Percentiles rank a stretch among this genome's conserved stretches.
phyloP scores from a whole-genome alignment of 2,888 invertebrate species.

The Phyllotreta cruciferae region DNA sequence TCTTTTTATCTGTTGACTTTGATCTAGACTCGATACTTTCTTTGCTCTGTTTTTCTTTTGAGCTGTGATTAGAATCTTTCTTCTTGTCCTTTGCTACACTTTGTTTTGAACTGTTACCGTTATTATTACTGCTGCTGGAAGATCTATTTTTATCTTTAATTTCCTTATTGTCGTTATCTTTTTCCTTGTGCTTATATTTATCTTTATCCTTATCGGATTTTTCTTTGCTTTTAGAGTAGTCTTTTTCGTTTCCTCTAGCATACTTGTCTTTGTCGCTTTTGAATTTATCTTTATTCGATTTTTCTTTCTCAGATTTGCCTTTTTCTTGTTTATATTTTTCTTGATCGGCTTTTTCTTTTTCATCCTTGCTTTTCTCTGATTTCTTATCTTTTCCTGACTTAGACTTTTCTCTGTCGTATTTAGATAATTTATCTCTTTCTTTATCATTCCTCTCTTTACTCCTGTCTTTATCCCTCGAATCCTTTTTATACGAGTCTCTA shows the following conservation, averaged over 20 bases:
- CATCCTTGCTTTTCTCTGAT: slow-evolving; percentile 24
- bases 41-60: slow-evolving; percentile 4
- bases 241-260: slow-evolving; percentile 2
- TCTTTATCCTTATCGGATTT: slow-evolving; percentile 35
- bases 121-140: slow-evolving; percentile 37
- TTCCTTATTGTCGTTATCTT: slow-evolving; percentile 21
- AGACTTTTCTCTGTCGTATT: slow-evolving; percentile 51
- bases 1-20: slow-evolving; percentile 33
- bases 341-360: slow-evolving; percentile 36
- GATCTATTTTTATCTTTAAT: slow-evolving; percentile 36
- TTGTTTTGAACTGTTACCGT: slow-evolving; percentile 15
- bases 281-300: slow-evolving; percentile 6
- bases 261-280: slow-evolving; percentile 40
- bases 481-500: slow-evolving; percentile 40
- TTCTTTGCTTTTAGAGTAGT: slow-evolving; percentile 44
- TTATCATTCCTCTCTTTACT: slow-evolving; percentile 31
- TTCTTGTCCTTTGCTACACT: background rate
- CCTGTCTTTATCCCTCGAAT: slow-evolving; percentile 39
- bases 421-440: slow-evolving; percentile 28
- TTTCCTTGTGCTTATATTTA: slow-evolving; percentile 24
- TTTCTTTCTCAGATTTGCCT: slow-evolving; percentile 43
- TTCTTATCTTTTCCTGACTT: slow-evolving; percentile 22
- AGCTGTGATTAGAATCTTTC: background rate
- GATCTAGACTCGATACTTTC: slow-evolving; percentile 48
- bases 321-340: slow-evolving; percentile 30